phyloP scores from a whole-genome alignment of 2,797 vertebrate genomes.

The Hyperoplus immaculatus region DNA sequence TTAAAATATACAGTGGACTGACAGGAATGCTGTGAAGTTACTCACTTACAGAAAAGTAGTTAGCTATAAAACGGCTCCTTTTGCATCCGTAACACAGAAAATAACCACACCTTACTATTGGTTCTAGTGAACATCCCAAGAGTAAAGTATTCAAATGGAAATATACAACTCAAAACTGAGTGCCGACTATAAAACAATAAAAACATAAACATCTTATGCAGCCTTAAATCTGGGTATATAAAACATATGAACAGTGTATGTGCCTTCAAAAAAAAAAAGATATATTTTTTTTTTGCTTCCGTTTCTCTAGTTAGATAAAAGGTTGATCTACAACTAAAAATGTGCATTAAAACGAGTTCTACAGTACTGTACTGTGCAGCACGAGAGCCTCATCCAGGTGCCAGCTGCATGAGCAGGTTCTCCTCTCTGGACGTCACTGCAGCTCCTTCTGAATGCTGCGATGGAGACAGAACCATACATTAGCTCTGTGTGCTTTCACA shows the following conservation, averaged over 20 bases:
- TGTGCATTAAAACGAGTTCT: conserved; percentile 47
- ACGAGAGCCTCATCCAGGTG: conserved; percentile 11
- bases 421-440: conserved; percentile 54
- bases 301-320: conserved; percentile 26
- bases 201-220: conserved; percentile 43
- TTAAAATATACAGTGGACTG: conserved; percentile 56
- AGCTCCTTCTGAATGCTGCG: conserved; percentile 80
- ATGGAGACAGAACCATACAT: conserved; percentile 32
- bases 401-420: conserved; percentile 7
- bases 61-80: conserved; percentile 20
- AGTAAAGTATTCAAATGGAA: conserved; percentile 30
- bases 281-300: not conserved
- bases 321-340: conserved; percentile 31
- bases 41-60: conserved; percentile 21
- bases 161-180: conserved; percentile 41
- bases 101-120: conserved; percentile 8
- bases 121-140: conserved; percentile 4
- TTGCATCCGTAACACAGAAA: conserved; percentile 33
- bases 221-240: conserved; percentile 24
- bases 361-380: conserved; percentile 50
- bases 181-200: conserved; percentile 30
- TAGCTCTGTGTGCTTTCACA: conserved; percentile 12
- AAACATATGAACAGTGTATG: conserved; percentile 57
- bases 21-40: conserved; percentile 29
- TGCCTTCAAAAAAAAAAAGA: conserved; percentile 10